Evolutionary conservation across 1,140 invertebrate species (phyloP), one percentile per base, ranked within the genome.

Genomic region (Gryllus bimaculatus): DNA sequence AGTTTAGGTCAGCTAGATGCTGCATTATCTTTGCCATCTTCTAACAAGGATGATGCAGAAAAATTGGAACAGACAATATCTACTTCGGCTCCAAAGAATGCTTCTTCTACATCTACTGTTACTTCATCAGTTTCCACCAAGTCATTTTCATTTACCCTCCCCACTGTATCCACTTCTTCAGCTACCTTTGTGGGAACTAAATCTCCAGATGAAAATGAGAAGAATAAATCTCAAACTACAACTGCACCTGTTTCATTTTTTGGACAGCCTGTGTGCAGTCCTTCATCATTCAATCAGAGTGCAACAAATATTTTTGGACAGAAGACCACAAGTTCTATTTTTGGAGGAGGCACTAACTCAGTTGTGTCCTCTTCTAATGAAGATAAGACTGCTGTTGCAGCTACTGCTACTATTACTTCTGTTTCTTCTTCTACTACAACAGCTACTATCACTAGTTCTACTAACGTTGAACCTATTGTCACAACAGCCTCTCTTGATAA

Each of bases 251-350:
- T 20, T 47, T 47, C 80, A 39, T 80, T 80, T 15, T 80, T 80
- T 54, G 80, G 78, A 12, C 80, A 80, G 13, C 54, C 80, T 7
- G 74, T 80, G 21, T 80, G 80, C 39, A 75, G 73, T 21, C 80
- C 80, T 10, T 74, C 77, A 20, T 20, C 77, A 20, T 80, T 80
- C 73, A 77, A 73, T 15, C 80, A 80, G 74, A 54, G n/a, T 47
- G 48, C 15, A n/a, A 75, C 18, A 49, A 79, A 21, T 77, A 18
- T 77, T 18, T 78, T 78, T 47, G 78, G 76, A 18, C 76, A 77
- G 39, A 48, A 47, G 21, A 54, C 8, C 21, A 49, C 78, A 66
- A 73, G 66, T n/a, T 76, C 73, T 47, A 79, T 79, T 76, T 80
- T 80, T 76, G 74, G 73, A 26, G 54, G 54, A 66, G 7, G 10